These are phyloP conservation scores for Keiferia lycopersicella DNA, from an alignment of 2,888 invertebrate species.

Conservation along the genomic window DNA sequence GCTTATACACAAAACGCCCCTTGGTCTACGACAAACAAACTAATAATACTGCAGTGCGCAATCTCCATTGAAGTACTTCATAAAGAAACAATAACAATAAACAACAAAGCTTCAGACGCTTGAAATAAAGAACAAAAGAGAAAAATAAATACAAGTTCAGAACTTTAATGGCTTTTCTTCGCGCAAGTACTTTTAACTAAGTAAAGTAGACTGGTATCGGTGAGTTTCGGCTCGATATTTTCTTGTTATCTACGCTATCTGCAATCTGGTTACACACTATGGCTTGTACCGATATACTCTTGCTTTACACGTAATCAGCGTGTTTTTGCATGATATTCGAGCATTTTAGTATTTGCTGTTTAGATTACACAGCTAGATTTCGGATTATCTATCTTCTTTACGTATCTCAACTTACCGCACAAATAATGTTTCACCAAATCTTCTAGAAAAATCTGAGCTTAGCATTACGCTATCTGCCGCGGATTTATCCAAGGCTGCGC, in stretches of 20 bases:
- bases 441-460: conserved; percentile 9
- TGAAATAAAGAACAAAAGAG: conserved; percentile 16
- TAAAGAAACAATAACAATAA: conserved; percentile 17
- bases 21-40: conserved; percentile 3
- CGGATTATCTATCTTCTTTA: background rate
- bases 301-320: conserved; percentile 60
- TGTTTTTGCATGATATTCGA: conserved; percentile 40
- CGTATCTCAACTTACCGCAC: too few species aligned
- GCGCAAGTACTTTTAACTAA: conserved; percentile 18
- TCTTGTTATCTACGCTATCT: conserved; percentile 60
- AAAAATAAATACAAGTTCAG: conserved; percentile 19
- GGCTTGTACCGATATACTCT: conserved; percentile 63
- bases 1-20: conserved; percentile 19
- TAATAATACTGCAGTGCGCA: conserved; percentile 14
- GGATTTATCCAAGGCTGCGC: conserved; percentile 12
- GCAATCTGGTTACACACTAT: conserved; percentile 67
- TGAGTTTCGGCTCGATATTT: conserved; percentile 42
- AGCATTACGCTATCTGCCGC: background rate
- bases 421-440: background rate
- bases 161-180: conserved; percentile 20
- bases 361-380: background rate
- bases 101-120: conserved; percentile 16
- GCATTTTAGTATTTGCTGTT: conserved; percentile 1
- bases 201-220: background rate
- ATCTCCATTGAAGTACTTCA: conserved; percentile 14